Percentiles rank a stretch among this genome's conserved stretches.
These are phyloP conservation scores for Pentamera pediparva DNA, from an alignment of 53 echinoderm and acorn worm genomes.

Conservation along the genomic window DNA sequence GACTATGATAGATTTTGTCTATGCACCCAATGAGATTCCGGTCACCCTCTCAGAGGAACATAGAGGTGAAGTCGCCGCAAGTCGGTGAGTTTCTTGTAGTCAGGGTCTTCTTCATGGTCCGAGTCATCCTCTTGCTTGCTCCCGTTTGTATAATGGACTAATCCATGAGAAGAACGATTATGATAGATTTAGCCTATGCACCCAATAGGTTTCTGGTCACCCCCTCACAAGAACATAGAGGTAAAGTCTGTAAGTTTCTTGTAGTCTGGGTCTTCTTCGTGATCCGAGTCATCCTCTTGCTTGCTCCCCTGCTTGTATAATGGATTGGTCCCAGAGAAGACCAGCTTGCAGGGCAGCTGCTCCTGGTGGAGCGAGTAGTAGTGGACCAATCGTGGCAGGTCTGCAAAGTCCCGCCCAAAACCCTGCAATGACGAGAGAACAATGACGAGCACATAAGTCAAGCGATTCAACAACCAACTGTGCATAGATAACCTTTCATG, in stretches of 20 bases:
- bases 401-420: conserved; percentile 91
- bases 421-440: conserved; percentile 65
- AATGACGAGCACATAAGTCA: no score
- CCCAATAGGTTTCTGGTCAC: no score
- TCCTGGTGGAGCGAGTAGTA: conserved; percentile 86
- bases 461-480: no score
- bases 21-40: no score
- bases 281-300: conserved; percentile 48
- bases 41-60: no score
- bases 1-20: no score
- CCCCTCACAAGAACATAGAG: conserved; percentile 37
- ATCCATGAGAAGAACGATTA: no score
- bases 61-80: no score
- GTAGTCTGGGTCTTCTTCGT: conserved; percentile 78
- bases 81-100: conserved; percentile 81
- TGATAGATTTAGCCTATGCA: no score
- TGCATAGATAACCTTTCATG: no score
- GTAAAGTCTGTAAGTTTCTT: conserved; percentile 79
- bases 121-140: conserved; percentile 51
- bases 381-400: conserved; percentile 86
- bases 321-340: conserved; percentile 81
- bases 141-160: no score
- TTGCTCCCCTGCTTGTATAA: conserved; percentile 66
- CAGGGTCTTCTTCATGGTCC: conserved; percentile 66
- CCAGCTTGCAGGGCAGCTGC: conserved; percentile 82